Percentiles rank a stretch among this genome's conserved stretches.
These are phyloP conservation scores for Eupsittula cactorum DNA, from an alignment of 2,113 vertebrate genomes.

Conservation along the genomic window DNA sequence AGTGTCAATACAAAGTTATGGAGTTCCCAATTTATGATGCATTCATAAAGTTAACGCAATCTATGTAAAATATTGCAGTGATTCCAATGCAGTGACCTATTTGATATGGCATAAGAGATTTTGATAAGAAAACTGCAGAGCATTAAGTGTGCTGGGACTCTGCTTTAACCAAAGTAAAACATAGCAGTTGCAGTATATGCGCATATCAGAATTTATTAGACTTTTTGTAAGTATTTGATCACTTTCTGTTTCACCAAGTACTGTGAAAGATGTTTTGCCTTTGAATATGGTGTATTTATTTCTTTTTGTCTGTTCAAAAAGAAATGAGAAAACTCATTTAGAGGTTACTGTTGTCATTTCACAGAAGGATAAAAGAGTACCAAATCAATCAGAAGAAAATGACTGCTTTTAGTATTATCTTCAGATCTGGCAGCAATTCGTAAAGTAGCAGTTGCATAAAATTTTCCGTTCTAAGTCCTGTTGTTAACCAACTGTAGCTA, in stretches of 20 bases:
- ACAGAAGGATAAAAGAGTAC: background rate
- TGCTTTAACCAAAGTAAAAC: background rate
- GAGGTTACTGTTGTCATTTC: background rate
- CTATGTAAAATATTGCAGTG: background rate
- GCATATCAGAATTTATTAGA: background rate
- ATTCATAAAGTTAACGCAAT: background rate
- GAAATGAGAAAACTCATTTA: background rate
- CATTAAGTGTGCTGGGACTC: background rate
- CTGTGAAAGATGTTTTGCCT: background rate
- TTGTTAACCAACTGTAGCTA: constrained; percentile 33
- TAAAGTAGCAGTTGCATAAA: constrained; percentile 15
- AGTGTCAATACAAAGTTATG: constrained; percentile 10
- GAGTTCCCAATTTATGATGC: constrained; percentile 27
- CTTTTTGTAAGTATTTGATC: background rate
- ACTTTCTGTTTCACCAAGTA: background rate
- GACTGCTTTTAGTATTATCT: constrained; percentile 30
- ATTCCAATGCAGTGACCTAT: background rate
- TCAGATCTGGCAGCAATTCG: constrained; percentile 20
- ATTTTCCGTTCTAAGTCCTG: constrained; percentile 29
- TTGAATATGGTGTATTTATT: background rate
- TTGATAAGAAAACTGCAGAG: background rate
- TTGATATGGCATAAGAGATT: background rate
- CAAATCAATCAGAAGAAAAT: constrained; percentile 11
- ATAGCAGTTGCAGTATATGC: background rate
- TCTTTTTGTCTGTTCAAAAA: background rate